phyloP scores from a whole-genome alignment of 2,113 vertebrate species.

The Columba janthina region DNA sequence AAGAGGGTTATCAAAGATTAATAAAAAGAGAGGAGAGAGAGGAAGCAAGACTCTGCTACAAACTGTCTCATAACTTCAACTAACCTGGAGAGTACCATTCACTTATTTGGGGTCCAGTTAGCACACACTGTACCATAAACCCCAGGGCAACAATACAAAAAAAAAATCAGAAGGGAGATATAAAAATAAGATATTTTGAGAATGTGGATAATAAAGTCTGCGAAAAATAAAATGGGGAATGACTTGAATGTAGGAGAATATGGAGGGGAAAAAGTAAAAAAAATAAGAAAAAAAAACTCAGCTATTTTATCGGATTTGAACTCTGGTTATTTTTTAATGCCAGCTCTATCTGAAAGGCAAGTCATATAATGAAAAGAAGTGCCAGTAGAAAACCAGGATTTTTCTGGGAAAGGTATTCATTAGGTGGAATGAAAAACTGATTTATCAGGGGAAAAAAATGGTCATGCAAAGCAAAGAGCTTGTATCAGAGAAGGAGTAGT shows the following conservation, averaged over 20 bases:
- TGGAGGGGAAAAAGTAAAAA: background rate
- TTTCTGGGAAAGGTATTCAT: background rate
- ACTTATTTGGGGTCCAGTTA: background rate
- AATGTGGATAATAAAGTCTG: background rate
- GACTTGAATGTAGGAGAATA: background rate
- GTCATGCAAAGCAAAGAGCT: background rate
- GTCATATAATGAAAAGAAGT: background rate
- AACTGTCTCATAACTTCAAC: background rate
- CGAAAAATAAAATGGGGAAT: background rate
- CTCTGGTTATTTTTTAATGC: background rate
- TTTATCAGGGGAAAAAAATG: background rate
- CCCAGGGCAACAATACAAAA: background rate
- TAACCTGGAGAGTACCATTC: background rate
- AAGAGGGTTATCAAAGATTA: conserved; percentile 37
- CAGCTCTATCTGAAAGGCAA: background rate
- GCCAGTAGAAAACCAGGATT: background rate
- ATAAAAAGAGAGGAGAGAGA: conserved; percentile 7
- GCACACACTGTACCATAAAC: background rate
- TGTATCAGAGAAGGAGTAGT: background rate
- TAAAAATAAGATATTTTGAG: background rate
- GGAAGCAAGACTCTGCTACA: background rate
- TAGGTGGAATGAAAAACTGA: background rate
- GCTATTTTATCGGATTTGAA: background rate
- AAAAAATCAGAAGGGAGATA: background rate
- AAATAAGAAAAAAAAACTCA: background rate